Evolutionary conservation across 2,888 invertebrate genomes (phyloP), one percentile per base, ranked within the genome.

Genomic region (Alitta virens): DNA sequence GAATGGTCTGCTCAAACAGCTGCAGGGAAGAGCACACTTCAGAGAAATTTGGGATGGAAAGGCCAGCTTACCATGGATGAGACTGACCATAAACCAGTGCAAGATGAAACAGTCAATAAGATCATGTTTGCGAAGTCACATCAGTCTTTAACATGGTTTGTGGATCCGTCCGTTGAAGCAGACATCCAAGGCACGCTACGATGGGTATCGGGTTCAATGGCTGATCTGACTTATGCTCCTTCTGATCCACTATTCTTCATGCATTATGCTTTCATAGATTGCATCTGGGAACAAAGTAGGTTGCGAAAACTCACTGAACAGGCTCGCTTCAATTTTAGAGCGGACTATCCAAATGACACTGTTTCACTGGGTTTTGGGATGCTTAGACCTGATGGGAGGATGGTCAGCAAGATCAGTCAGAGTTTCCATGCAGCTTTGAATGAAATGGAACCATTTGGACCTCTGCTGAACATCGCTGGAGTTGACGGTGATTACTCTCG

Each of bases 211-310:
- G 80, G 80, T 0, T 71, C 75, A 49, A 79, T 80, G 77, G 61
- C 71, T 18, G 74, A 77, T 25, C 73, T 76, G 0, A 66, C 71
- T 1, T 71, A 75, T 0, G 74, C 81, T 0, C 79, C 79, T 1
- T 78, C 75, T 56, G 81, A 81, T 66, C 80, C 81, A 0, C 67
- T 77, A 24, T 82, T 81, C 67, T 81, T 72, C 68, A 60, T 80
- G 40, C 76, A 77, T 58, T 80, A 80, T 63, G 69, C 74, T 12
- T 81, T 77, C 63, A 73, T 79, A 14, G 81, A 81, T 64, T 67
- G 73, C 25, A 61, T 82, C 7, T 82, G 80, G 79, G 80, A 82
- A 58, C 63, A 75, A 46, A 27, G 9, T 33, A 60, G 40, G 54
- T 56, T 5, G 42, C 12, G 25, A 16, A 33, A 33, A 33, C 12